Evolutionary conservation across 2,888 invertebrate genomes (phyloP), one percentile per base, ranked within the genome.

Genomic region (Ditylenchus weischeri): DNA sequence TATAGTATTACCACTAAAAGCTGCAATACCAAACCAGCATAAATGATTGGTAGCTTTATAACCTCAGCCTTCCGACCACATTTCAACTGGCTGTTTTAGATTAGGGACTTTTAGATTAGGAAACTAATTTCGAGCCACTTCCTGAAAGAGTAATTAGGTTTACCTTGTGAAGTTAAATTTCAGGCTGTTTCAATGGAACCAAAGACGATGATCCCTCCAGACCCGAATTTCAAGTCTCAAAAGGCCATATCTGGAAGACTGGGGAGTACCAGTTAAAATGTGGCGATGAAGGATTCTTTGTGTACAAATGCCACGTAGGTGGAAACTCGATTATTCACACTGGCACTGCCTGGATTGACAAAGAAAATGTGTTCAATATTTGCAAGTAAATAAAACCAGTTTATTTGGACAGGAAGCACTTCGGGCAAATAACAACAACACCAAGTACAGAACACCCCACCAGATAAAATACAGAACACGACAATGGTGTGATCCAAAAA

Each of bases 161-260:
- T 11, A 29, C n/a, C 29, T 67, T n/a, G 38, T 15, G n/a, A 18
- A 35, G 29, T 29, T 50, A 0, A 35, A 29, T 57, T 71, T 62
- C 48, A 77, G 77, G 77, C 60, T 79, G 79, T 57, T 79, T 79
- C 67, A 79, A 78, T 57, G 79, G 79, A 13, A 75, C 75, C 10
- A 47, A 29, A 7, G 64, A 69, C 18, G 79, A 77, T 63, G 75
- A 76, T 63, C 67, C 76, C 0, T 68, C 74, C 35, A 75, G 77
- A 62, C 65, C 68, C 6, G 54, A 58, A n/a, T 69, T 76, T n/a
- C 79, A 79, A 61, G 72, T 79, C 47, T 72, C 75, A 21, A 75
- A 76, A 48, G 78, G 79, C 57, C 66, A 74, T 0, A 69, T 74
- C 50, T 79, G 79, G 79, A 60, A 70, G 23, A 67, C 70, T 57